A percentile compares a stretch with the other conserved stretches of the same genome.
Evolutionary conservation across 2,888 invertebrate genomes (phyloP).

Genomic region (Pherbina coryleti): DNA sequence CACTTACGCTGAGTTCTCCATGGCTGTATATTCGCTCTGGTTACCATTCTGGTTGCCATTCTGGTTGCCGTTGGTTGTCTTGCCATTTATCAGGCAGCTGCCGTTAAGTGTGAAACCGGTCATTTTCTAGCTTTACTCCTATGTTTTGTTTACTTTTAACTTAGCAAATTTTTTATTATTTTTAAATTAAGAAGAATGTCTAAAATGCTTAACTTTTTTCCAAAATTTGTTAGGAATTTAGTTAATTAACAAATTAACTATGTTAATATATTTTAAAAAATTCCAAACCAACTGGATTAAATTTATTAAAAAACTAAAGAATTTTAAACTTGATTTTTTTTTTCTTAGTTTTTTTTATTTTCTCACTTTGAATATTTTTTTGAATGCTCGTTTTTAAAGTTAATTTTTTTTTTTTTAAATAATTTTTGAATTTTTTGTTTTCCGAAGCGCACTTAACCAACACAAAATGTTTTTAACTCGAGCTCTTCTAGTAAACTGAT

Average conservation of each 20-base stretch:
- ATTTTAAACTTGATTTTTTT: too few relatives aligned
- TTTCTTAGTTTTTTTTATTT: neutral
- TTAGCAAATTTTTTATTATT: constrained; percentile 33
- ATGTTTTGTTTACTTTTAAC: constrained; percentile 42
- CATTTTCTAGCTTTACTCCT: constrained; percentile 49
- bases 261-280: neutral
- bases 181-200: constrained; percentile 34
- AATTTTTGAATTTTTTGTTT: neutral
- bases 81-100: constrained; percentile 48
- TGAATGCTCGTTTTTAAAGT: neutral
- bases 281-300: too few relatives aligned
- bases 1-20: constrained; percentile 58
- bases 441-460: neutral
- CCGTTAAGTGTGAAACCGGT: constrained; percentile 56
- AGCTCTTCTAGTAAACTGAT: constrained; percentile 22
- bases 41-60: constrained; percentile 48
- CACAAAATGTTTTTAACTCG: neutral
- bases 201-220: neutral
- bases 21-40: constrained; percentile 56
- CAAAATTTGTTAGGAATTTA: neutral
- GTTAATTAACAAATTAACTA: neutral
- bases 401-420: neutral
- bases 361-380: neutral
- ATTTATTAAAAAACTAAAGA: too few relatives aligned
- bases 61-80: constrained; percentile 45